Percentiles rank a stretch among this genome's conserved stretches.
Conservation (phyloP, 2,113 vertebrate species). For the Ceyx melanurus region DNA sequence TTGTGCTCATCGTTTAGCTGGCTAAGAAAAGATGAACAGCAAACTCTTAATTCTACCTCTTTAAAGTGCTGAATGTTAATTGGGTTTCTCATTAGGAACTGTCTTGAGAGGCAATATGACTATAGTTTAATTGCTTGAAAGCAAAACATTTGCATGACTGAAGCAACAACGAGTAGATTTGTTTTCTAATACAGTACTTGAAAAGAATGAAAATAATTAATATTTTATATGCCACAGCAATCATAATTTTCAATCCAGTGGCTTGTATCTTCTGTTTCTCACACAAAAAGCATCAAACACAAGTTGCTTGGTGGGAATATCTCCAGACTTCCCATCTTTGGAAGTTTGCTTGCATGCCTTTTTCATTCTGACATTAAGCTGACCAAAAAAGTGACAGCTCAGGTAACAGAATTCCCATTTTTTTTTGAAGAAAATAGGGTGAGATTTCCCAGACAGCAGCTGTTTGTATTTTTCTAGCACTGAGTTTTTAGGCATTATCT, state of each 20-base stretch:
- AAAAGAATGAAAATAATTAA: conserved; percentile 23
- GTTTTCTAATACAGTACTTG: conserved; percentile 31
- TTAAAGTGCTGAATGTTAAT: conserved; percentile 27
- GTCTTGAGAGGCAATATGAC: conserved; percentile 21
- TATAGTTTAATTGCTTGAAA: conserved; percentile 29
- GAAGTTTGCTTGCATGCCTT: not conserved
- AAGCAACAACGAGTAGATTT: conserved; percentile 11
- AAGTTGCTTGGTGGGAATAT: not conserved
- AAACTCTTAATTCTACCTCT: not conserved
- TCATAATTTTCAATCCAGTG: not conserved
- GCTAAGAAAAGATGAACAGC: not conserved
- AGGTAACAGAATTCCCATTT: not conserved
- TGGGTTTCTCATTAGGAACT: conserved; percentile 17
- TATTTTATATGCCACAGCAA: not conserved
- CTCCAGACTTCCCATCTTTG: not conserved
- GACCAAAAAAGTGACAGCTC: not conserved
- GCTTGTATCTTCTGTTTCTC: not conserved
- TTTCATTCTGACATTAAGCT: not conserved
- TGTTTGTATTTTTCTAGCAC: not conserved
- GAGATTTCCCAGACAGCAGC: not conserved
- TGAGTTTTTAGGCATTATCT: conserved; percentile 30
- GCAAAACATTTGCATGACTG: conserved; percentile 25
- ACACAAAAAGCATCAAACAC: not conserved
- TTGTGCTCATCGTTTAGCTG: not conserved
- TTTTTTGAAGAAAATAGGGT: not conserved